Percentiles rank a stretch among this genome's conserved stretches.
Evolutionary conservation across 2,888 invertebrate genomes (phyloP).

Genomic region (Conops quadrifasciatus): DNA sequence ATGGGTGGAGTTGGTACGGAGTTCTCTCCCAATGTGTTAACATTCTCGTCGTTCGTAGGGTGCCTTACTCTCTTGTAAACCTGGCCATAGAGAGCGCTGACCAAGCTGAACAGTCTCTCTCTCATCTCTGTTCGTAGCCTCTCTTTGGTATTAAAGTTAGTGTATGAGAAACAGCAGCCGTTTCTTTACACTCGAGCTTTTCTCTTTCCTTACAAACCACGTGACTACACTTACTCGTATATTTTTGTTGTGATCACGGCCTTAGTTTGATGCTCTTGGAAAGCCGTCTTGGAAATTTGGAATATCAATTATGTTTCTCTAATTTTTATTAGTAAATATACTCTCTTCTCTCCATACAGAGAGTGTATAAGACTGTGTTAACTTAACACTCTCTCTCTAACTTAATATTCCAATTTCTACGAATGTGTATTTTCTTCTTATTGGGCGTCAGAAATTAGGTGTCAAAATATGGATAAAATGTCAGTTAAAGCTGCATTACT

Average conservation of each 20-base stretch:
- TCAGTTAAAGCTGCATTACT: too few species aligned
- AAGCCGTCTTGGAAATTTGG: slow-evolving; percentile 7
- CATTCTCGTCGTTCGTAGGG: neutral
- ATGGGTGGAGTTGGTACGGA: slow-evolving; percentile 34
- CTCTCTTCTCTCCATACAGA: neutral
- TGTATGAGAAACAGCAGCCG: too few species aligned
- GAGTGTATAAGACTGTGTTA: neutral
- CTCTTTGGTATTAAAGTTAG: neutral
- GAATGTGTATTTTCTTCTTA: too few species aligned
- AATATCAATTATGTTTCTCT: neutral
- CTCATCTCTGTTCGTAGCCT: neutral
- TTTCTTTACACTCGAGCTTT: too few species aligned
- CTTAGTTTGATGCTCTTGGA: slow-evolving; percentile 42
- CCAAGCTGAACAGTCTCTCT: neutral
- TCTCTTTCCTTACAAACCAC: slow-evolving; percentile 34
- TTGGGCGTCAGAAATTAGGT: neutral
- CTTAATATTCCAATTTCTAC: too few species aligned
- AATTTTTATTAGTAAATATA: neutral
- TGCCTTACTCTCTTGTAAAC: slow-evolving; percentile 18
- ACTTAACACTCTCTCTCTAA: neutral
- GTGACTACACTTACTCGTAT: neutral
- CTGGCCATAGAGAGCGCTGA: slow-evolving; percentile 29
- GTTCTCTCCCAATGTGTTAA: neutral
- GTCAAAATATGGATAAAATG: neutral
- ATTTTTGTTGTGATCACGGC: slow-evolving; percentile 31